A percentile compares a stretch with the other conserved stretches of the same genome.
These are phyloP conservation scores for Labroides dimidiatus DNA, from an alignment of 2,797 vertebrate species.

Conservation along the genomic window DNA sequence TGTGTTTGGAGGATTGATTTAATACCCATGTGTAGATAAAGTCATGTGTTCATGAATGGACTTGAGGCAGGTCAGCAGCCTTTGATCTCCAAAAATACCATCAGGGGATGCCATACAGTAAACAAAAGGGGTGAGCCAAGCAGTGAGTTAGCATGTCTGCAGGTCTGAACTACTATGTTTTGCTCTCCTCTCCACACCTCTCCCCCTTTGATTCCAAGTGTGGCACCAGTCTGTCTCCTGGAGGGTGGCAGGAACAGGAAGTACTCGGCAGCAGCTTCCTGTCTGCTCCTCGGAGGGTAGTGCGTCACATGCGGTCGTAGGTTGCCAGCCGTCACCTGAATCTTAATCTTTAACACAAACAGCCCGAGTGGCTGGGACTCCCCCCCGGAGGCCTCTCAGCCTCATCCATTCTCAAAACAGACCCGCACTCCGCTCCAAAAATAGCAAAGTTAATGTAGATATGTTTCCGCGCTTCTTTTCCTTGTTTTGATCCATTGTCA, in stretches of 20 bases:
- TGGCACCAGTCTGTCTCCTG: constrained; percentile 88
- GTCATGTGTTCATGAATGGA: constrained; percentile 27
- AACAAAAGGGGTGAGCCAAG: constrained; percentile 59
- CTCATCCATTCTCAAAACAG: constrained; percentile 76
- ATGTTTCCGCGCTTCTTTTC: constrained; percentile 73
- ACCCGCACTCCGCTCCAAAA: constrained; percentile 60
- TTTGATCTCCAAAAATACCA: constrained; percentile 70
- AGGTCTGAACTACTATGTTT: constrained; percentile 49
- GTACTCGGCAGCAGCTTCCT: constrained; percentile 85
- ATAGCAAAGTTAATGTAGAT: constrained; percentile 77
- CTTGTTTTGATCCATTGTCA: constrained; percentile 81
- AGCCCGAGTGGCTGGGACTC: constrained; percentile 35
- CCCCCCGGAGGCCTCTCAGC: constrained; percentile 45
- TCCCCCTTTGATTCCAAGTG: constrained; percentile 64
- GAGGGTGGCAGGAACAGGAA: constrained; percentile 86
- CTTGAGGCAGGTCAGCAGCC: constrained; percentile 25
- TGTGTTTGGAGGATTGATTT: neutral
- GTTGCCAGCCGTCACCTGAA: constrained; percentile 74
- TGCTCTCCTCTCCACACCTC: constrained; percentile 58
- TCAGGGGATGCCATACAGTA: constrained; percentile 48
- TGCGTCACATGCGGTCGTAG: constrained; percentile 74
- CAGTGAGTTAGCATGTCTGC: constrained; percentile 61
- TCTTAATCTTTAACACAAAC: constrained; percentile 72
- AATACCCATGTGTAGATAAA: constrained; percentile 21
- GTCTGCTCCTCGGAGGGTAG: constrained; percentile 72